These are phyloP conservation scores for Acleris cristana DNA, from an alignment of 2,888 invertebrate genomes.

Conservation along the genomic window DNA sequence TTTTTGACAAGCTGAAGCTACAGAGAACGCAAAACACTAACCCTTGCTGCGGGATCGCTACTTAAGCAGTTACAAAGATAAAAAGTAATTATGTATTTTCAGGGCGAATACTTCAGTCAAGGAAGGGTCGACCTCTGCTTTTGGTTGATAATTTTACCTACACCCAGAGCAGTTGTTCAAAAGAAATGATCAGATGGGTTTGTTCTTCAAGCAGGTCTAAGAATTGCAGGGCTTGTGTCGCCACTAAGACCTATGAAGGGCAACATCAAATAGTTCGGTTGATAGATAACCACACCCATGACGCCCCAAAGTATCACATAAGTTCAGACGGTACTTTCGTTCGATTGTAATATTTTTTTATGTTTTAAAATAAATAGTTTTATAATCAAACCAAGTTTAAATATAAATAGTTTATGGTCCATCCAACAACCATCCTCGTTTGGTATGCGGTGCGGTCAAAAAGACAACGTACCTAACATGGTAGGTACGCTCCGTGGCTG, in stretches of 20 bases:
- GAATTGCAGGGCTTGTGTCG: conserved; percentile 11
- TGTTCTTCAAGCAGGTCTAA: conserved; percentile 28
- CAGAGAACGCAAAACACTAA: too few relatives aligned
- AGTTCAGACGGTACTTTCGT: conserved; percentile 21
- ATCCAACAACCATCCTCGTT: too few relatives aligned
- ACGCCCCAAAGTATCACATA: conserved; percentile 5
- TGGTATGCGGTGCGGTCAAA: too few relatives aligned
- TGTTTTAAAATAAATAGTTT: too few relatives aligned
- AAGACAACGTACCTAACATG: too few relatives aligned
- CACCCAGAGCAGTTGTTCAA: background rate
- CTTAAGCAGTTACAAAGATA: background rate
- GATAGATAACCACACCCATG: conserved; percentile 20
- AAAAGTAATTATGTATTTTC: background rate
- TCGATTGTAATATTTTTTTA: conserved; percentile 9
- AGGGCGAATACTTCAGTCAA: conserved; percentile 25
- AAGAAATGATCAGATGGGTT: conserved; percentile 15
- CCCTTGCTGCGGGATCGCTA: too few relatives aligned
- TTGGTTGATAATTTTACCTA: conserved; percentile 19
- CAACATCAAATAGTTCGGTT: background rate
- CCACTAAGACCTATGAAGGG: background rate
- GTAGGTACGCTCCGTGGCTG: too few relatives aligned
- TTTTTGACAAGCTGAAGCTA: too few relatives aligned
- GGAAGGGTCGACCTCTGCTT: conserved; percentile 20
- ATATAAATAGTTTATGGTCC: too few relatives aligned
- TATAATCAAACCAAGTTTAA: too few relatives aligned